A percentile compares a stretch with the other conserved stretches of the same genome.
Conservation (phyloP, 2,113 vertebrate species). For the Forbesichthys agassizii region DNA sequence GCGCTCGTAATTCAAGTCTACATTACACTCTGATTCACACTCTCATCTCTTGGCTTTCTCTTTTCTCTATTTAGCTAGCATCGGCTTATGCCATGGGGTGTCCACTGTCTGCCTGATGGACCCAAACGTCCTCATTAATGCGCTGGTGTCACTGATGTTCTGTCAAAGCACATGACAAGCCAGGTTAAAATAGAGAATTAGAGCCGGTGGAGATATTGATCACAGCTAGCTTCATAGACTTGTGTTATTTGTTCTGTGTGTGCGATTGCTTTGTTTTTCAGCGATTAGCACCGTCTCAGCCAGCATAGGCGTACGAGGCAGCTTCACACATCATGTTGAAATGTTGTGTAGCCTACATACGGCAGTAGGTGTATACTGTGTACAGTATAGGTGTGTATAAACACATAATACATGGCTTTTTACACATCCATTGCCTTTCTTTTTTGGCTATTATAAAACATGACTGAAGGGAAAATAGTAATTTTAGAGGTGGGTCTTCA, state of each 20-base stretch:
- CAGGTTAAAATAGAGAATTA: conserved; percentile 44
- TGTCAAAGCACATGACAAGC: conserved; percentile 71
- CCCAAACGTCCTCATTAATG: conserved; percentile 78
- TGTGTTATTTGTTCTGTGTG: conserved; percentile 82
- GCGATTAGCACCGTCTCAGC: no score
- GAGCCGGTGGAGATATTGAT: neutral
- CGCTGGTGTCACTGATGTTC: conserved; percentile 76
- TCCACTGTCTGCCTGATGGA: conserved; percentile 76
- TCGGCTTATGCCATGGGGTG: conserved; percentile 8
- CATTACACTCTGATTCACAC: no score
- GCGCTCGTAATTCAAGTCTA: no score
- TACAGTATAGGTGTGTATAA: conserved; percentile 13
- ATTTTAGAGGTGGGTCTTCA: no score
- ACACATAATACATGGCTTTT: no score
- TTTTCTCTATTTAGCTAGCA: neutral
- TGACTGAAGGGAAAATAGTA: no score
- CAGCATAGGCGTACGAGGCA: neutral
- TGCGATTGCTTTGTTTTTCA: conserved; percentile 33
- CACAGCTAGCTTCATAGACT: conserved; percentile 73
- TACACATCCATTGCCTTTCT: no score
- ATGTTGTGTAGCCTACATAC: neutral
- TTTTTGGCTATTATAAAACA: no score
- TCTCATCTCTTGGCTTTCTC: no score
- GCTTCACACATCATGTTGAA: neutral
- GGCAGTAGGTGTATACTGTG: neutral